Percentiles rank a stretch among this genome's conserved stretches.
Evolutionary conservation across 2,113 vertebrate species (phyloP).

Genomic region (Calyptomena viridis): DNA sequence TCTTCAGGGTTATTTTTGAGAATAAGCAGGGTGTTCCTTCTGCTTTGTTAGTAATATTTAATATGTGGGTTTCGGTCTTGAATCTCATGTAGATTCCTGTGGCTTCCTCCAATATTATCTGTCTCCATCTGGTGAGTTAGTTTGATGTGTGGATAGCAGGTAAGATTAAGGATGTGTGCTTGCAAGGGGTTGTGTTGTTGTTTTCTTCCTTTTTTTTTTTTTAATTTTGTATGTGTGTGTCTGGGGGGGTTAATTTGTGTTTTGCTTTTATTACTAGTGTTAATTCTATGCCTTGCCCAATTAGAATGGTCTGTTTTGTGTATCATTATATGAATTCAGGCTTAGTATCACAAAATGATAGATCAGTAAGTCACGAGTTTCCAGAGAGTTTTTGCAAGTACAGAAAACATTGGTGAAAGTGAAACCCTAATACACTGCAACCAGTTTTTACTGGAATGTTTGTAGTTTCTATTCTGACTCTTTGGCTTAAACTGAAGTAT

Average conservation of each 20-base stretch:
- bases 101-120: background rate
- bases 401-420: background rate
- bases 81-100: background rate
- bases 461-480: background rate
- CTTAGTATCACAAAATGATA: background rate
- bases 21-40: background rate
- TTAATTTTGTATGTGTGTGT: background rate
- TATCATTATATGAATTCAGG: background rate
- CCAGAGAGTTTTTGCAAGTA: background rate
- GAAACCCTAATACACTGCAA: background rate
- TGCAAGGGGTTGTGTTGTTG: rapidly evolving
- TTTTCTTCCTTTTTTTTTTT: no score
- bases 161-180: background rate
- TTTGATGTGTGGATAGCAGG: background rate
- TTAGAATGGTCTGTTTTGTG: background rate
- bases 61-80: background rate
- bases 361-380: background rate
- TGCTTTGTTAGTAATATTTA: background rate
- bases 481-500: background rate
- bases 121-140: background rate
- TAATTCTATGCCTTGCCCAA: background rate
- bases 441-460: background rate
- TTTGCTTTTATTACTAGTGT: background rate
- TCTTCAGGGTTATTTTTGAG: background rate
- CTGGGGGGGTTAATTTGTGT: background rate